Base-by-base conservation (phyloP, 2,888 invertebrate genomes). In the Cephus rjabovi region DNA sequence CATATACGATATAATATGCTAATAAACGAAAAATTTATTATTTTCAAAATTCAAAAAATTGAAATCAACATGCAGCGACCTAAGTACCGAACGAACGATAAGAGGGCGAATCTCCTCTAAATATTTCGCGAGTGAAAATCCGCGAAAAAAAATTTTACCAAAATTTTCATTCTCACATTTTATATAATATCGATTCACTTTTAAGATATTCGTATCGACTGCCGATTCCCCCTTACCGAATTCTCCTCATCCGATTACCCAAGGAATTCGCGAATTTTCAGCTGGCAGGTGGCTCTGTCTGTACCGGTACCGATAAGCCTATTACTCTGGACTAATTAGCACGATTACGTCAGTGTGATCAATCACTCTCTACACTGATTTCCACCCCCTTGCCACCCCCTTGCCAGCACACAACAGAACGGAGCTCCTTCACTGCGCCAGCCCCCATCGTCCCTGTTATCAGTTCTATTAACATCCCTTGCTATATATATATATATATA, bases 241-340 rank as follows among this genome's bases (percentile, higher is more conserved):
- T 75, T 34, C 40, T 40, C 31, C 74, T 77, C 34, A 74, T 75
- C 71, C 37, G 74, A 77, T 77, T 77, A 71, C 75, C 15, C 23
- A 34, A 33, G 77, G 77, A 75, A 75, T 70, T 56, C 71, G 69
- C 71, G 69, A 69, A 75, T 70, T 77, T 77, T 75, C 15, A 56
- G 69, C 77, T 33, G 71, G 12, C 33, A 70, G 70, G 70, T 70
- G 12, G 31, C 31, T 71, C 37, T 56, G 40, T 33, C 75, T 30
- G 33, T 56, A 73, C 70, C 37, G 77, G 75, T 77, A 70, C 56
- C 74, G 37, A 69, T 77, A 77, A 77, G 77, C 77, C 77, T 77
- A 75, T 77, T 77, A 77, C 77, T 70, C 77, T 40, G 56, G 75
- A 77, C 77, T 77, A 77, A 77, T 77, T 77, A 77, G 77, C 56